Percentiles rank a stretch among this genome's conserved stretches.
Evolutionary conservation across 2,113 vertebrate genomes (phyloP).

Genomic region (Rhea pennata): DNA sequence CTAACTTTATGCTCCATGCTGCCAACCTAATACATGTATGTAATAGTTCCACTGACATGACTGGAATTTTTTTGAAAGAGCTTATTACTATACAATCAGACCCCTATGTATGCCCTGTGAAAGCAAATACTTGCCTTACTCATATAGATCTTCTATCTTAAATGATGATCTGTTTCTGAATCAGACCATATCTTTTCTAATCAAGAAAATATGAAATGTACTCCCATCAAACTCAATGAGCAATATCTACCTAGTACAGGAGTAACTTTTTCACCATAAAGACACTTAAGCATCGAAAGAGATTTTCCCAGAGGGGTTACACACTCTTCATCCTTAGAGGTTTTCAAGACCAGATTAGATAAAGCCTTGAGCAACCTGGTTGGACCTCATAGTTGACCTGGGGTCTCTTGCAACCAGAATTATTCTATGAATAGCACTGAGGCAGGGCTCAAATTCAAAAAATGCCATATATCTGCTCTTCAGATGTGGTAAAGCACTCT

Average conservation of each 20-base stretch:
- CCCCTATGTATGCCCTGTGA: rapidly evolving
- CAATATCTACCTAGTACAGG: background rate
- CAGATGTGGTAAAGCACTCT: background rate
- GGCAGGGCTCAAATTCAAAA: background rate
- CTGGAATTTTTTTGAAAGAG: background rate
- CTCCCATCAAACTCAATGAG: background rate
- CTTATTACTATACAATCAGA: background rate
- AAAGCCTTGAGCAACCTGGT: background rate
- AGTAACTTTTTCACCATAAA: background rate
- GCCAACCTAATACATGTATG: background rate
- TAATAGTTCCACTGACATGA: background rate
- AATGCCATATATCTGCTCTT: background rate
- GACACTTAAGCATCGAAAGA: background rate
- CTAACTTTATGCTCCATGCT: background rate
- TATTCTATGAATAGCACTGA: background rate
- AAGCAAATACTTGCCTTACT: background rate
- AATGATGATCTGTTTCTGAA: background rate
- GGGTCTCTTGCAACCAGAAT: background rate
- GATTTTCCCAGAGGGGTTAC: background rate
- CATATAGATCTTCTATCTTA: background rate
- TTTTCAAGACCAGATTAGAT: background rate
- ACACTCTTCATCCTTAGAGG: background rate
- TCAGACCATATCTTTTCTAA: background rate
- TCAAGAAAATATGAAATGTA: background rate
- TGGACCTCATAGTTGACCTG: background rate